Conservation (phyloP, 2,797 vertebrate species). For the Cottoperca gobio region DNA sequence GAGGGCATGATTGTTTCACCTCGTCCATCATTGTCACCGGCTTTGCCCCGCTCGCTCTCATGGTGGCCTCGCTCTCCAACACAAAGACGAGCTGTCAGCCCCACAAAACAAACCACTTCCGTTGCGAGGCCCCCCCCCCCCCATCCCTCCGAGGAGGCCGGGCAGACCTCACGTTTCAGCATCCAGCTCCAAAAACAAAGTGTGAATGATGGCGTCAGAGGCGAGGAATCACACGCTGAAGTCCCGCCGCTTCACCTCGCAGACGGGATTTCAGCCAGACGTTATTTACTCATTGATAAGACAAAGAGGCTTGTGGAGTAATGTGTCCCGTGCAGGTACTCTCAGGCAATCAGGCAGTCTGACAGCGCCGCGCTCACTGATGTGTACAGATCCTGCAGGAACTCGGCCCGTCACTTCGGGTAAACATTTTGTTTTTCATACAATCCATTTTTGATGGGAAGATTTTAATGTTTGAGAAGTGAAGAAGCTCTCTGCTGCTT, state of each 20-base stretch:
- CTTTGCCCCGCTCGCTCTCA: slow-evolving; percentile 66
- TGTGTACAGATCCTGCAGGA: neutral
- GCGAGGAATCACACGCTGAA: slow-evolving; percentile 55
- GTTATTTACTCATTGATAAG: neutral
- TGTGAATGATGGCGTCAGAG: slow-evolving; percentile 65
- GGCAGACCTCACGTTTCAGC: slow-evolving; percentile 66
- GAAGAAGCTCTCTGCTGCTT: slow-evolving; percentile 10
- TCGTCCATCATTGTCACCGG: slow-evolving; percentile 82
- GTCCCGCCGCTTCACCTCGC: slow-evolving; percentile 41
- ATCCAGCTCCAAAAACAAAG: slow-evolving; percentile 60
- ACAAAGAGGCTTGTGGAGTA: slow-evolving; percentile 24
- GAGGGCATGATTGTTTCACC: slow-evolving; percentile 71
- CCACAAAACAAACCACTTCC: slow-evolving; percentile 80
- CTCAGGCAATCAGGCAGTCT: slow-evolving; percentile 37
- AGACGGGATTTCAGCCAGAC: slow-evolving; percentile 6
- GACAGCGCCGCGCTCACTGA: too few relatives aligned
- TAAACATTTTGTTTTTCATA: neutral
- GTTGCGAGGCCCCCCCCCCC: slow-evolving; percentile 39
- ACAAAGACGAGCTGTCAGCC: slow-evolving; percentile 78
- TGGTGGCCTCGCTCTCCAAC: slow-evolving; percentile 68
- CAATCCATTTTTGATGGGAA: slow-evolving; percentile 15
- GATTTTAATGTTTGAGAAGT: slow-evolving; percentile 22
- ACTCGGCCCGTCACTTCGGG: neutral
- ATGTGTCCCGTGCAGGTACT: slow-evolving; percentile 26
- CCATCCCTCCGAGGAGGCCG: slow-evolving; percentile 55